Evolutionary conservation across 2,113 vertebrate genomes (phyloP), one percentile per base, ranked within the genome.

Genomic region (Corythoichthys intestinalis): DNA sequence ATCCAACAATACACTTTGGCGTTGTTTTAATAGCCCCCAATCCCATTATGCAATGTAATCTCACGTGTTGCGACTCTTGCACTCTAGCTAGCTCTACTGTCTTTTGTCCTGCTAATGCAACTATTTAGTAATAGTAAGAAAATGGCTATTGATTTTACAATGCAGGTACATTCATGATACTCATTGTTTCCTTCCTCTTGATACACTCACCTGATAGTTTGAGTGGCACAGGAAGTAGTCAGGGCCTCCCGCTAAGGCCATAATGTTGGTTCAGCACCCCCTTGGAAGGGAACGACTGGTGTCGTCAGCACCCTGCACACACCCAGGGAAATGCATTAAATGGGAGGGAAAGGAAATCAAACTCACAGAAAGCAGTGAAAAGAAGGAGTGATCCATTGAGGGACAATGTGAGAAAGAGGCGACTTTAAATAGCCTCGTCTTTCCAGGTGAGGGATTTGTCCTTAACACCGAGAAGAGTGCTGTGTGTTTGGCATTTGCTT

Each of bases 211-310:
- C 92, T 93, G 88, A 80, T 92, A 93, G 80, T 93, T 93, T 46
- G 92, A 91, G 89, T 93, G 93, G 86, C 89, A 92, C 72, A 94
- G 84, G 83, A 94, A 95, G 89, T 93, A 95, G 83, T 96, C 95
- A 79, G 94, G 93, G 76, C 92, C 94, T 89, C 94, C 96, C 67
- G 94, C 94, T 91, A 97, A 91, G 90, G 94, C 94, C 94, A 97
- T 94, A 83, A 84, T 86, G 74, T 75, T 73, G 67, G 56, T 56
- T 80, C 53, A 57, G 59, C 63, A 60, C 73, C 76, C 76, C 78
- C 81, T 91, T 88, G 87, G 82, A 82, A 72, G 80, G 73, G 73
- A 75, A 82, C 87, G 74, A 86, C 82, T 79, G 75, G 70, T 63
- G 41, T 77, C 68, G 35, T 41, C 75, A 82, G 68, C 78, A 37